Evolutionary conservation across 2,113 vertebrate genomes (phyloP).

Genomic region (Probosciger aterrimus): DNA sequence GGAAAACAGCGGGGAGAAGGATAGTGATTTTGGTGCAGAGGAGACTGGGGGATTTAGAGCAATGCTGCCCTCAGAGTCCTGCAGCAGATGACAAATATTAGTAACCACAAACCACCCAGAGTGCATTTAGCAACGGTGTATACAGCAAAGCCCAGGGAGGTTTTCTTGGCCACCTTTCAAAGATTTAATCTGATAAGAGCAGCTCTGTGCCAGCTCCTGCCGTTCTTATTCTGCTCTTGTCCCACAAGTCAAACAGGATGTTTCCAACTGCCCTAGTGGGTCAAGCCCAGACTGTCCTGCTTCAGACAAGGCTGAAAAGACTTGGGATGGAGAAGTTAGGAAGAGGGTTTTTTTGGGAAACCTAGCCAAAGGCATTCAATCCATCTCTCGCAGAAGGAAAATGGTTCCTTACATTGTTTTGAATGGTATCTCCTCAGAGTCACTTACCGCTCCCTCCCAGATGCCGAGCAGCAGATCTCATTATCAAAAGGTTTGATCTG

Average conservation of each 20-base stretch:
- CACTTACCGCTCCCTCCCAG: neutral
- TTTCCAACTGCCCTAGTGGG: neutral
- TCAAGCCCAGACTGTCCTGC: neutral
- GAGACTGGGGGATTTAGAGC: neutral
- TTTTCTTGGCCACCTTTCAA: neutral
- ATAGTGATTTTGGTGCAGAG: neutral
- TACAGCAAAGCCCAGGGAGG: neutral
- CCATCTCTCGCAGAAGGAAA: neutral
- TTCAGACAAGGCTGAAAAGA: neutral
- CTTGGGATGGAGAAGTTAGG: neutral
- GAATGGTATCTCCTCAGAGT: neutral
- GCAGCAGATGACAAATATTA: neutral
- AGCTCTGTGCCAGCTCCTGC: neutral
- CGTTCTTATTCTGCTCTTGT: neutral
- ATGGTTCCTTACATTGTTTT: neutral
- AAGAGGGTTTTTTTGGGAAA: neutral
- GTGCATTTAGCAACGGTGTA: rapidly evolving
- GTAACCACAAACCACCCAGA: neutral
- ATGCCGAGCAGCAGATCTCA: neutral
- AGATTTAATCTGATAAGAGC: neutral
- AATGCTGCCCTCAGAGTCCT: neutral
- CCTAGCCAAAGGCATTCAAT: neutral
- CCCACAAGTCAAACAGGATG: neutral
- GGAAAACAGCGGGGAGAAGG: neutral
- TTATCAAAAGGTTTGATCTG: neutral